Conservation (phyloP, 2,113 vertebrate genomes). For the Dipodomys stephensi region DNA sequence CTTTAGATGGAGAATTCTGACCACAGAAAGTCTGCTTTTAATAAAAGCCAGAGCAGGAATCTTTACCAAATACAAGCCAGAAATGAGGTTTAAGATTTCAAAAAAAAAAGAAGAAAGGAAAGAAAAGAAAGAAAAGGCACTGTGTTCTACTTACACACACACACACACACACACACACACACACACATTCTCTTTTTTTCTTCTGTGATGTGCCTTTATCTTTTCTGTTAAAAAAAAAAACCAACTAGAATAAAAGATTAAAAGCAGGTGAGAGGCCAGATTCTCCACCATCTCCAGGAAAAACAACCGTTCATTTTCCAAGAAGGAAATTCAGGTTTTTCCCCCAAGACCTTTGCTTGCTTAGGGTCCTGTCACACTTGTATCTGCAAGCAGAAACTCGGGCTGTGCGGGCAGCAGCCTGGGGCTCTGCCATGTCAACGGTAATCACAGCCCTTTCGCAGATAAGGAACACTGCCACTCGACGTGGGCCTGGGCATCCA, state of each 20-base stretch:
- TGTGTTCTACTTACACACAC: conserved; percentile 67
- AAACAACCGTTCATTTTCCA: conserved; percentile 68
- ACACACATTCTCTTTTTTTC: conserved; percentile 10
- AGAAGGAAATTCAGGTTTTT: conserved; percentile 73
- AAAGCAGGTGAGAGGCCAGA: conserved; percentile 4
- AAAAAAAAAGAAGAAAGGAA: conserved; percentile 17
- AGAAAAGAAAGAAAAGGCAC: conserved; percentile 7
- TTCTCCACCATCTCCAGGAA: conserved; percentile 70
- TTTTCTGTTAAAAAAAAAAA: conserved; percentile 74
- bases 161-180: no score
- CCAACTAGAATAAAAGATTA: no score
- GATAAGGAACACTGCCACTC: not conserved
- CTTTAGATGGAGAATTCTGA: conserved; percentile 85
- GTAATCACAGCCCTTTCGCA: conserved; percentile 20
- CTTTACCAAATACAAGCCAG: conserved; percentile 86
- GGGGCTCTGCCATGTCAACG: conserved; percentile 57
- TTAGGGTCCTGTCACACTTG: conserved; percentile 67
- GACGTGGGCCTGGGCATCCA: rapidly evolving
- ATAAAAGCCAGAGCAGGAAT: conserved; percentile 86
- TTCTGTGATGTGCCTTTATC: conserved; percentile 57
- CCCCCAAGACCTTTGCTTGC: conserved; percentile 66
- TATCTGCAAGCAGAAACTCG: conserved; percentile 70
- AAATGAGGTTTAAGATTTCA: conserved; percentile 86
- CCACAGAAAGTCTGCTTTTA: conserved; percentile 86
- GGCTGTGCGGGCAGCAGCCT: conserved; percentile 4